Percentiles rank a stretch among this genome's conserved stretches.
Evolutionary conservation across 2,888 invertebrate species (phyloP).

Genomic region (Cryptocephalus moraei): DNA sequence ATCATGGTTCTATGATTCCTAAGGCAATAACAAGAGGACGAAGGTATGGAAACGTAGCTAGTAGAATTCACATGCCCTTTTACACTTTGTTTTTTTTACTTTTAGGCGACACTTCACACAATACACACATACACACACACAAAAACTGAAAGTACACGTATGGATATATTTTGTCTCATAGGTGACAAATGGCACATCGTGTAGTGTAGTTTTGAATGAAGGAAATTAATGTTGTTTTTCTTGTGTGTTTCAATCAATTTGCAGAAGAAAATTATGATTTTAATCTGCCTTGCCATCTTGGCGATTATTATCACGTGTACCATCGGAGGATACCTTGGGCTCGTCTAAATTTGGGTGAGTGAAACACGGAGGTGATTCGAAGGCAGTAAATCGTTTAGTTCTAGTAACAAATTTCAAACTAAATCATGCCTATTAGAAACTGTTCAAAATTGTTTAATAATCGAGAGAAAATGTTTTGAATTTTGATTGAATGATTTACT

Average conservation of each 20-base stretch:
- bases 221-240: slow-evolving; percentile 8
- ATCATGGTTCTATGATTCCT: no score
- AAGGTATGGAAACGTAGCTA: no score
- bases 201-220: slow-evolving; percentile 17
- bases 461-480: no score
- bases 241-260: slow-evolving; percentile 31
- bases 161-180: slow-evolving; percentile 1
- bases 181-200: slow-evolving; percentile 28
- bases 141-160: neutral
- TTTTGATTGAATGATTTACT: no score
- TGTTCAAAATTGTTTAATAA: no score
- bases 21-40: no score
- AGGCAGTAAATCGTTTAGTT: no score
- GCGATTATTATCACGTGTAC: slow-evolving; percentile 67
- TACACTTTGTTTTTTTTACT: no score
- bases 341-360: slow-evolving; percentile 27
- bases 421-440: no score
- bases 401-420: no score
- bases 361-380: neutral
- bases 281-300: slow-evolving; percentile 79
- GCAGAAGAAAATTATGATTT: slow-evolving; percentile 89
- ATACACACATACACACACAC: slow-evolving; percentile 2
- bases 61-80: no score
- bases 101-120: no score
- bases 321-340: slow-evolving; percentile 55